Percentiles rank a stretch among this genome's conserved stretches.
These are phyloP conservation scores for Aulostomus chinensis DNA, from an alignment of 2,797 vertebrate species.

Conservation along the genomic window DNA sequence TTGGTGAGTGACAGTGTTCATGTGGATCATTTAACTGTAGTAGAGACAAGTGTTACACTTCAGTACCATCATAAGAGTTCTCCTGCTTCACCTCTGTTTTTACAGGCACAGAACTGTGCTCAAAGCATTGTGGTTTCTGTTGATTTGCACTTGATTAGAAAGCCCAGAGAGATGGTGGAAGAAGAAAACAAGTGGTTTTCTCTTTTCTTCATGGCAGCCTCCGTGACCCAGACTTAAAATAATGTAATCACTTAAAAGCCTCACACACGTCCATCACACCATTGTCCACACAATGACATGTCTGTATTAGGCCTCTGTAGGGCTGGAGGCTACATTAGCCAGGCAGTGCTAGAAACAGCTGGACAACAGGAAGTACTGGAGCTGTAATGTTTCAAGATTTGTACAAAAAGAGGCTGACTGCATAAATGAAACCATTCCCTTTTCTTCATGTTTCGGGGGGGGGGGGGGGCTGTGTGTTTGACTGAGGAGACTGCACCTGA, in stretches of 20 bases:
- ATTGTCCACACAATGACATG: conserved; percentile 25
- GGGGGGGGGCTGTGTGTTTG: no score
- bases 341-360: background rate
- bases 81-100: background rate
- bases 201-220: conserved; percentile 10
- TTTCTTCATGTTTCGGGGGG: no score
- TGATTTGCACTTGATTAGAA: conserved; percentile 30
- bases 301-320: conserved; percentile 9
- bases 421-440: no score
- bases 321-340: no score
- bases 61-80: background rate
- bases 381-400: no score
- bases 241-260: no score
- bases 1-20: background rate
- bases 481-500: no score
- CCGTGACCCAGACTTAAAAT: no score
- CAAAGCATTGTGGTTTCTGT: background rate
- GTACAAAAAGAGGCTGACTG: no score
- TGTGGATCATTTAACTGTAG: background rate
- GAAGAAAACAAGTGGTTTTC: conserved; percentile 32
- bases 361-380: background rate
- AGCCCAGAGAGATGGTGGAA: conserved; percentile 10
- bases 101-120: background rate
- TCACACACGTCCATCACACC: background rate
- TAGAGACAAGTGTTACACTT: background rate